Conservation (phyloP, 2,888 invertebrate species). For the Herminia tarsipennalis region DNA sequence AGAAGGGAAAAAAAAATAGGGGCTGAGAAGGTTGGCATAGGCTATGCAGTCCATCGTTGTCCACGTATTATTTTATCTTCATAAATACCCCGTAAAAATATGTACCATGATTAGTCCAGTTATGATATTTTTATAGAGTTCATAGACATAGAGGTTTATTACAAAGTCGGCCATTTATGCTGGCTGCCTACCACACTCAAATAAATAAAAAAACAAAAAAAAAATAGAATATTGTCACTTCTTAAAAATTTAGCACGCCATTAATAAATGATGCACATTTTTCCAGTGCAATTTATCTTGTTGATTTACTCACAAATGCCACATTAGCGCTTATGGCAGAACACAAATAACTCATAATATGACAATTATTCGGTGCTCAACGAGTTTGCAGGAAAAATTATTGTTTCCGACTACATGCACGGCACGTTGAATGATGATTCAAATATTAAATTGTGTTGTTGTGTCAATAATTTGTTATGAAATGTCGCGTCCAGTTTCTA, state of each 20-base stretch:
- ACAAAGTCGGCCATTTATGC: no score
- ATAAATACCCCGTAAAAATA: no score
- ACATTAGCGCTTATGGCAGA: slow-evolving; percentile 58
- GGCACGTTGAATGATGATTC: slow-evolving; percentile 14
- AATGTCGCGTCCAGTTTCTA: no score
- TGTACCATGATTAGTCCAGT: no score
- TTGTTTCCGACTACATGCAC: slow-evolving; percentile 70
- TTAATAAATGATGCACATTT: slow-evolving; percentile 6
- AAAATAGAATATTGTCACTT: neutral
- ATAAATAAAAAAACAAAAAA: no score
- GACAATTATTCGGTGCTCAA: slow-evolving; percentile 70
- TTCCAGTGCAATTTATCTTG: slow-evolving; percentile 34
- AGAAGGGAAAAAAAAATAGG: no score
- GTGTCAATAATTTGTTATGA: slow-evolving; percentile 9
- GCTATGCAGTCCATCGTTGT: no score
- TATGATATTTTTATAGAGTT: no score
- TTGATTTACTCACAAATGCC: slow-evolving; percentile 60
- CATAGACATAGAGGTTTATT: no score
- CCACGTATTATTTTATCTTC: no score
- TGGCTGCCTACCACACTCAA: no score
- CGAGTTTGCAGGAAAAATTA: slow-evolving; percentile 67
- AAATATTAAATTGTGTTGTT: slow-evolving; percentile 10
- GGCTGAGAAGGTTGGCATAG: no score
- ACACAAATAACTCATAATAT: slow-evolving; percentile 72
- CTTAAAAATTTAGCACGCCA: neutral